A percentile compares a stretch with the other conserved stretches of the same genome.
phyloP scores from a whole-genome alignment of 2,888 invertebrate species.

The Panzeria rudis region DNA sequence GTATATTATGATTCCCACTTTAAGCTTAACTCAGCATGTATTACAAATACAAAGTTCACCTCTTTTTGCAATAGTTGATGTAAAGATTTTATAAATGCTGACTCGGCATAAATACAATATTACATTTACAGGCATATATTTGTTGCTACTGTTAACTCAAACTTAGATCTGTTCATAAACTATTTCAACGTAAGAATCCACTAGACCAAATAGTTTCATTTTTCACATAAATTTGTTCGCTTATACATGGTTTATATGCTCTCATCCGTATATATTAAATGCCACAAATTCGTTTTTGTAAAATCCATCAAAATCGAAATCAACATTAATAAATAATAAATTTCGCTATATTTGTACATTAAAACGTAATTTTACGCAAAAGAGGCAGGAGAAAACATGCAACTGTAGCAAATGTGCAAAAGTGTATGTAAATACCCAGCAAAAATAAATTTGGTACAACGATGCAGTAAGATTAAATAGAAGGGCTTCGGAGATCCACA shows the following conservation, averaged over 20 bases:
- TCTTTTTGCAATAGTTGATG: slow-evolving; percentile 1
- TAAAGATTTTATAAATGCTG: slow-evolving; percentile 34
- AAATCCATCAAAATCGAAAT: slow-evolving; percentile 73
- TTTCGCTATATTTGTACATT: slow-evolving; percentile 35
- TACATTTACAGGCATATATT: slow-evolving; percentile 1
- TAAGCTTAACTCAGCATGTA: background rate
- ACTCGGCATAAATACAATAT: slow-evolving; percentile 43
- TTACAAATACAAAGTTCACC: background rate
- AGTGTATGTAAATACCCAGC: too few species aligned
- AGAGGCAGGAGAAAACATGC: background rate
- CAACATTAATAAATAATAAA: slow-evolving; percentile 70
- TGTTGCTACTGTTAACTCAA: background rate
- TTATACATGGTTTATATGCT: slow-evolving; percentile 16
- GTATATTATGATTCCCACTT: background rate
- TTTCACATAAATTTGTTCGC: slow-evolving; percentile 22
- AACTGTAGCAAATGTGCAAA: background rate
- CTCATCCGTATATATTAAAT: slow-evolving; percentile 61
- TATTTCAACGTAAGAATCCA: slow-evolving; percentile 17
- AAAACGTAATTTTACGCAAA: background rate
- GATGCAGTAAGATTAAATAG: too few species aligned
- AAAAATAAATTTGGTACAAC: too few species aligned
- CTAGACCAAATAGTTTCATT: slow-evolving; percentile 54
- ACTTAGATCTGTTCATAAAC: background rate
- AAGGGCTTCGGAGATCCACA: too few species aligned
- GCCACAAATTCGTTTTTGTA: slow-evolving; percentile 67